Percentiles rank a stretch among this genome's conserved stretches.
Conservation (phyloP, 2,888 invertebrate genomes). For the Platycheirus albimanus region DNA sequence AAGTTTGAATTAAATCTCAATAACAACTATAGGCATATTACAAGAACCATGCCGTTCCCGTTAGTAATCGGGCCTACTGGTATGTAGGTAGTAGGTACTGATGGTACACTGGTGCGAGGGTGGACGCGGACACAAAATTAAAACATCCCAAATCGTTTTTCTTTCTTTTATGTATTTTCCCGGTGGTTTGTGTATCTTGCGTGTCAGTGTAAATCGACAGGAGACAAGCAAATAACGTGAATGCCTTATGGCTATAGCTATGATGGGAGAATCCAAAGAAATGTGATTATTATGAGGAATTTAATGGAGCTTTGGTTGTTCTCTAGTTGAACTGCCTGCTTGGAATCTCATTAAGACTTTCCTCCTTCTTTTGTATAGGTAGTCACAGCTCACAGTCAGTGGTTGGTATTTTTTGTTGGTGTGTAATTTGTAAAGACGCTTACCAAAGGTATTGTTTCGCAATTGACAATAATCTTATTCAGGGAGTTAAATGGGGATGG, state of each 20-base stretch:
- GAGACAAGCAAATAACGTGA: constrained; percentile 36
- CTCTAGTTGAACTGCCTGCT: constrained; percentile 12
- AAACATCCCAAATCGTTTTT: constrained; percentile 47
- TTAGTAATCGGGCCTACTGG: too few relatives aligned
- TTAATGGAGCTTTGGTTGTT: constrained; percentile 53
- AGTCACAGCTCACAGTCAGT: too few relatives aligned
- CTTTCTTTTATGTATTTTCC: constrained; percentile 31
- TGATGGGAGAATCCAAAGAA: constrained; percentile 54
- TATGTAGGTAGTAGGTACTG: neutral
- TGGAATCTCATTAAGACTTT: constrained; percentile 51
- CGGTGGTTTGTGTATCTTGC: constrained; percentile 3
- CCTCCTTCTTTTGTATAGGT: neutral
- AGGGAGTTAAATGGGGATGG: neutral
- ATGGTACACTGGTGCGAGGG: neutral
- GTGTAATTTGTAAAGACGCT: constrained; percentile 52
- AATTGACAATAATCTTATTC: constrained; percentile 55
- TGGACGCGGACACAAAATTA: constrained; percentile 13
- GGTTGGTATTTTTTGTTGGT: neutral
- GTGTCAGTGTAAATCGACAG: constrained; percentile 31
- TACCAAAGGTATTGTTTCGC: constrained; percentile 38
- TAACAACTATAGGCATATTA: constrained; percentile 39
- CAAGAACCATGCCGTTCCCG: constrained; percentile 43
- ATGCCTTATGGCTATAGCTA: constrained; percentile 40
- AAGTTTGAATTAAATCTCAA: constrained; percentile 63
- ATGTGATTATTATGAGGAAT: constrained; percentile 67